Evolutionary conservation across 2,113 vertebrate genomes (phyloP).

Genomic region (Alouatta palliata): DNA sequence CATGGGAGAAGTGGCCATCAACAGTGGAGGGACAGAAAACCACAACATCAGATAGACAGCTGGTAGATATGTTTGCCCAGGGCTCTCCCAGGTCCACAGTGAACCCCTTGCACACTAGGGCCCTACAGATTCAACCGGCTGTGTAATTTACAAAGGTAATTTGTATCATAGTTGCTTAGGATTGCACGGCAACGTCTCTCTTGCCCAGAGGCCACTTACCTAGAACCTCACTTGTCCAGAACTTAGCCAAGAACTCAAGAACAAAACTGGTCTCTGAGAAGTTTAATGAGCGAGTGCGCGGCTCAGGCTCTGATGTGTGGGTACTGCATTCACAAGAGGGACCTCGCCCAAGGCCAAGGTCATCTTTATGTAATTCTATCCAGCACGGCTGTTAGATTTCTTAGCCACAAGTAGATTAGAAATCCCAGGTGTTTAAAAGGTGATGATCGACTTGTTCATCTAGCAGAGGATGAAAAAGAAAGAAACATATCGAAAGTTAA

Average conservation of each 20-base stretch:
- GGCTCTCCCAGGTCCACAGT: not conserved
- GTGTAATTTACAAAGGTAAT: not conserved
- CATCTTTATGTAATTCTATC: not conserved
- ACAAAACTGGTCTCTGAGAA: not conserved
- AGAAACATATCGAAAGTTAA: not conserved
- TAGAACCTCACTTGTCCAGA: not conserved
- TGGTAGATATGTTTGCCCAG: not conserved
- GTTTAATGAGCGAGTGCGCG: not conserved
- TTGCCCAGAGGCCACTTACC: not conserved
- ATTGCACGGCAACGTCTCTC: not conserved
- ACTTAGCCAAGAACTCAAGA: not conserved
- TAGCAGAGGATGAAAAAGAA: not conserved
- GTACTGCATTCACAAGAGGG: not conserved
- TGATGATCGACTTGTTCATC: not conserved
- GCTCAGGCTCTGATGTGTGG: not conserved
- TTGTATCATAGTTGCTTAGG: not conserved
- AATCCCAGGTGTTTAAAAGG: not conserved
- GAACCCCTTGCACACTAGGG: not conserved
- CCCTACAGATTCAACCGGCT: not conserved
- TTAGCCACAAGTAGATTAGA: not conserved
- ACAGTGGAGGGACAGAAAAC: not conserved
- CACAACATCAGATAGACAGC: not conserved
- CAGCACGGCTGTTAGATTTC: not conserved
- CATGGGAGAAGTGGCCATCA: not conserved
- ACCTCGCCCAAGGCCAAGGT: not conserved